Conservation (phyloP, 1,140 invertebrate genomes). For the Anadara kagoshimensis region DNA sequence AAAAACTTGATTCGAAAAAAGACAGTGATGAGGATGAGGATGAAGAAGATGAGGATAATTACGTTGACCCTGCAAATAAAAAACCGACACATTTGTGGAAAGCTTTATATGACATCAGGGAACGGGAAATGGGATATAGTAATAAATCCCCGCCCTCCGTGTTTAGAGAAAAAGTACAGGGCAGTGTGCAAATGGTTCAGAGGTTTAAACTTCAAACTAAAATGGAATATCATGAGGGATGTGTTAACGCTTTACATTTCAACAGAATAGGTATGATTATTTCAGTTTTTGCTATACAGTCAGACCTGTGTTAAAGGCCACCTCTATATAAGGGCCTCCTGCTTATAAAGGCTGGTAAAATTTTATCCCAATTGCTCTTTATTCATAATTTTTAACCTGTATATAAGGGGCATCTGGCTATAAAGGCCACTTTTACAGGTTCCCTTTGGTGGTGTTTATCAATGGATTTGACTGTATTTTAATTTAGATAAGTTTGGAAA, state of each 20-base stretch:
- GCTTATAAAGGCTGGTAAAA: no score
- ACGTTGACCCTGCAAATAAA: neutral
- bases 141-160: slow-evolving; percentile 71
- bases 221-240: slow-evolving; percentile 88
- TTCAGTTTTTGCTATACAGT: no score
- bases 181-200: slow-evolving; percentile 87
- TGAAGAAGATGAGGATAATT: slow-evolving; percentile 8
- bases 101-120: slow-evolving; percentile 73
- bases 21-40: slow-evolving; percentile 34
- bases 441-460: no score
- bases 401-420: no score
- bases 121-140: slow-evolving; percentile 59
- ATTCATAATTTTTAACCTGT: no score
- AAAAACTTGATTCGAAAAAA: slow-evolving; percentile 62
- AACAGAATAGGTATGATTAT: slow-evolving; percentile 78
- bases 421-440: no score
- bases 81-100: slow-evolving; percentile 82
- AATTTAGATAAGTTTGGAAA: no score
- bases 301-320: no score
- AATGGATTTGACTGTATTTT: no score
- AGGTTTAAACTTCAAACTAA: slow-evolving; percentile 86
- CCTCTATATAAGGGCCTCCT: no score
- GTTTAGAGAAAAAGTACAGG: slow-evolving; percentile 85
- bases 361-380: no score
- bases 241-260: slow-evolving; percentile 95